Percentiles rank a stretch among this genome's conserved stretches.
These are phyloP conservation scores for Drosophila persimilis DNA, from an alignment of 1,140 invertebrate genomes.

Conservation along the genomic window DNA sequence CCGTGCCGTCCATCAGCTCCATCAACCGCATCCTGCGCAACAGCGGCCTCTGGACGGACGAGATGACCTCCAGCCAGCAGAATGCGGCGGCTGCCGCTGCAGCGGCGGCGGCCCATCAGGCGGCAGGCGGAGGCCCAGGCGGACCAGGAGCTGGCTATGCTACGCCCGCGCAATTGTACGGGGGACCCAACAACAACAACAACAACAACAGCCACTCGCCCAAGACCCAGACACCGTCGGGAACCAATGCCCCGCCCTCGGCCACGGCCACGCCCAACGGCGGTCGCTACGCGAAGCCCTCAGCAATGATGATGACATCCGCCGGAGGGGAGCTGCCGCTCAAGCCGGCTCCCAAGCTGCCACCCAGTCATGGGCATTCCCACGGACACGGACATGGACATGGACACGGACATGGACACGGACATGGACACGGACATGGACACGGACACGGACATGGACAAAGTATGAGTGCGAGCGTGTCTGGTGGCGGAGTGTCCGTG, in stretches of 20 bases:
- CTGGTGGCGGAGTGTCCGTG: slow-evolving; percentile 16
- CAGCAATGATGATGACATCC: slow-evolving; percentile 29
- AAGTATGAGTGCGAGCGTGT: slow-evolving; percentile 19
- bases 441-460: slow-evolving; percentile 44
- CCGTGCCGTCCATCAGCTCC: slow-evolving; percentile 96
- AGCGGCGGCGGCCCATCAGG: slow-evolving; percentile 53
- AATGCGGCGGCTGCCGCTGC: slow-evolving; percentile 69
- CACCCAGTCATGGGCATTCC: slow-evolving; percentile 21
- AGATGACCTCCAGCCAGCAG: slow-evolving; percentile 83
- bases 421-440: slow-evolving; percentile 26
- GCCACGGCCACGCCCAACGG: slow-evolving; percentile 10
- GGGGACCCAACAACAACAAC: slow-evolving; percentile 8
- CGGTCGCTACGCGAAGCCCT: slow-evolving; percentile 37
- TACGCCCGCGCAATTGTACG: slow-evolving; percentile 40
- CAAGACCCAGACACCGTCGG: slow-evolving; percentile 1
- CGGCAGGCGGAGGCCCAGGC: slow-evolving; percentile 20
- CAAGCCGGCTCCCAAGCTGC: slow-evolving; percentile 67
- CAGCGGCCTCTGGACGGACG: slow-evolving; percentile 89
- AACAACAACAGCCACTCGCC: slow-evolving; percentile 7
- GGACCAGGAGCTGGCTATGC: slow-evolving; percentile 38
- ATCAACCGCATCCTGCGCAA: slow-evolving; percentile 97
- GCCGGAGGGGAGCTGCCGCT: slow-evolving; percentile 45
- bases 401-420: slow-evolving; percentile 21
- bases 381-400: slow-evolving; percentile 21
- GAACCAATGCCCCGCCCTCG: slow-evolving; percentile 13